Base-by-base conservation (phyloP, 2,888 invertebrate species). In the Mesorhabditis sp. region DNA sequence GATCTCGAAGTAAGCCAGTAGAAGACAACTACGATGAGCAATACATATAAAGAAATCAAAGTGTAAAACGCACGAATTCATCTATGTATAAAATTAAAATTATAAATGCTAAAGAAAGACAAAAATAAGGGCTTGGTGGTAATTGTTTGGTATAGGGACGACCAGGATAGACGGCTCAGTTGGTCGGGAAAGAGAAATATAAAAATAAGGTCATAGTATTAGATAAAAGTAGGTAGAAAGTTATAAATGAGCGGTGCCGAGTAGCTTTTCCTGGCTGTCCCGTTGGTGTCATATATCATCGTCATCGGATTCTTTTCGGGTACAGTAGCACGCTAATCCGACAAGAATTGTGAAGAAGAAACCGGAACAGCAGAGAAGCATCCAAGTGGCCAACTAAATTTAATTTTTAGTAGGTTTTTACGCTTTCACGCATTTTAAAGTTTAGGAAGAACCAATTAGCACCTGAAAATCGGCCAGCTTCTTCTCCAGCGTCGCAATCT, bases 301-400 rank as follows among this genome's bases (percentile, higher is more conserved):
- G 66, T 84, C 84, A 45, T 85, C 85, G 1, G 80, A 75, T 58
- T 85, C 85, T 72, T 85, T 86, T 67, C 85, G 72, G 28, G 85
- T 86, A 73, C 86, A 86, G 70, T 86, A 86, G 70, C 85, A 86
- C 5, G 85, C 86, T 62, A 86, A 69, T 6, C 85, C 86, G 66
- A 86, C 85, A 43, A 86, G 80, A 62, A 86, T 86, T 15, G 86
- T 83, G 68, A 86, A 85, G 78, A 86, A 86, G 74, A 86, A 86
- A 10, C 86, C 74, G 4, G 86, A 81, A 68, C 80, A 83, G 73
- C 82, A 86, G 6, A 85, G 80, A 13, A 86, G 77, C 76, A 86
- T 79, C 73, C 85, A 86, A 4, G 86, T 86, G 50, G 86, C 86
- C 58, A 86, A 75, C 82, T 84, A 74, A 70, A 82, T 28, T 28